Base-by-base conservation (phyloP, 2,888 invertebrate genomes). In the Scaptomyza cyrtandrae region DNA sequence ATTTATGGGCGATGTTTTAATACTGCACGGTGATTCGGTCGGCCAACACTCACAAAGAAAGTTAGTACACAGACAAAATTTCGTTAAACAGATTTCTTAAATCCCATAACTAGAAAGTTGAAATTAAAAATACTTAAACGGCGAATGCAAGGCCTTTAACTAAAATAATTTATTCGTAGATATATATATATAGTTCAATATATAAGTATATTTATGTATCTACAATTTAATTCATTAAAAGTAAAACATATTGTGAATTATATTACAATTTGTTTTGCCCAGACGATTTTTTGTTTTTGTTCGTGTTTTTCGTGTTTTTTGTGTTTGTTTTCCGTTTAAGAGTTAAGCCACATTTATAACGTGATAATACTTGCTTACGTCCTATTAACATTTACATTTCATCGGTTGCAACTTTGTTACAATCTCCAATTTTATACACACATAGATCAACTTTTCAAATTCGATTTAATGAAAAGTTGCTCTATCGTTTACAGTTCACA, bases 311-410 rank as follows among this genome's bases (percentile, higher is more conserved):
- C 19, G 19, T 19, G 2, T 13, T 35, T 13, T 35, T 35, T 13
- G 35, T 3, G 11, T 35, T 13, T 6, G 1, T 37, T 37, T 37
- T 37, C n/a, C 2, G 11, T 66, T 52, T 55, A 78, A 67, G 54
- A 66, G n/a, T 66, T 56, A 56, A 62, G 74, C 78, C 74, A 74
- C 74, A 74, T 74, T 74, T 74, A 74, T 67, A 74, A 74, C 74
- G 75, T 74, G 78, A 78, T 78, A 67, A 74, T 74, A 78, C 74
- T 74, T 78, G 74, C 74, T 78, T 73, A 61, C 35, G 48, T 67
- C 73, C 58, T 61, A 62, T 68, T 67, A 74, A 78, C 74, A 73
- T 78, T 74, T 78, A 78, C 75, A 78, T 57, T 73, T 49, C 41
- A 31, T 49, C 46, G 46, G 50, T 59, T 72, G 72, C 58, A 71